Conservation (phyloP, 2,888 invertebrate genomes). For the Eupelmus urozonus region DNA sequence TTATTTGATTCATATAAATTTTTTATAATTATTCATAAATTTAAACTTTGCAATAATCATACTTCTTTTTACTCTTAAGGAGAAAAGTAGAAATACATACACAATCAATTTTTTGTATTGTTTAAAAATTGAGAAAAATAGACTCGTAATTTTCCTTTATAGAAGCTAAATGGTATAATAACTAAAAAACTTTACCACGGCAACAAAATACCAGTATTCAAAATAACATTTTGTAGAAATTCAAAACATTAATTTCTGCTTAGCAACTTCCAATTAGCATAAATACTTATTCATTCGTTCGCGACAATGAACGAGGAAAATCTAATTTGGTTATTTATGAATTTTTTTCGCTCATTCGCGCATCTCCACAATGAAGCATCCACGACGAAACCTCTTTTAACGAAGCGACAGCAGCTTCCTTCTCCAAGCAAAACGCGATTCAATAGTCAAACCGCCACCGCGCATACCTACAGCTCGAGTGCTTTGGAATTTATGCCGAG, state of each 20-base stretch:
- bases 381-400: background rate
- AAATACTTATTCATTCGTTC: constrained; percentile 19
- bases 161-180: too few species aligned
- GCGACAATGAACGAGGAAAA: constrained; percentile 40
- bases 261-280: constrained; percentile 14
- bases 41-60: too few species aligned
- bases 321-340: constrained; percentile 50
- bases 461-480: background rate
- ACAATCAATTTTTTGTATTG: too few species aligned
- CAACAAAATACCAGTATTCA: too few species aligned
- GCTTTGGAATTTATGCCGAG: constrained; percentile 21
- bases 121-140: too few species aligned
- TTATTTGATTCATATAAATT: too few species aligned
- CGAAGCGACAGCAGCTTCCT: background rate
- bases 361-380: background rate
- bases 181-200: too few species aligned
- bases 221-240: too few species aligned
- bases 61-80: too few species aligned
- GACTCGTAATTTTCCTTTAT: too few species aligned
- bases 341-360: constrained; percentile 18
- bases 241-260: constrained; percentile 28
- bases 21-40: too few species aligned
- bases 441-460: background rate
- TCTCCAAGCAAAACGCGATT: background rate
- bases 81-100: too few species aligned